Base-by-base conservation (phyloP, 2,113 vertebrate genomes). In the Archocentrus centrarchus region DNA sequence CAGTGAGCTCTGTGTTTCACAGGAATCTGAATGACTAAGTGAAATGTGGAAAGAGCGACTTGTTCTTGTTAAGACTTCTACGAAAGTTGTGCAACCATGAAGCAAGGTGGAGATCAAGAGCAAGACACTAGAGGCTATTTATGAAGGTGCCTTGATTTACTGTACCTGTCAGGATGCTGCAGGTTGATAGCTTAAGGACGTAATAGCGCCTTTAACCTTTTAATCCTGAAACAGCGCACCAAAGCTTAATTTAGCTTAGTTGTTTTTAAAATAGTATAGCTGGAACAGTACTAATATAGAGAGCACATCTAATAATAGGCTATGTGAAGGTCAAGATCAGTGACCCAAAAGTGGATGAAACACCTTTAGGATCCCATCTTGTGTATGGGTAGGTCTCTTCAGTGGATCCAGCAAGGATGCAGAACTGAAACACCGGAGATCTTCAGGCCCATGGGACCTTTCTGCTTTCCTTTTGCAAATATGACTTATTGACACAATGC, bases 11-110 rank as follows among this genome's bases (percentile, higher is more conserved):
- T 1, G 0, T 27, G 27, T 53, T 73, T 73, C 32, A 13, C 27
- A 32, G 20, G 47, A 73, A 73, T 73, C 47, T 50, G 37, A 39
- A 10, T 55, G 27, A n/a, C 17, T 5, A 73, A 53, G 13, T 17
- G 3, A 55, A n/a, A 32, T 30, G 24, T 15, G 20, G 59, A 9
- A 63, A 44, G 4, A 82, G 60, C 24, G 4, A 2, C 18, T 32
- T 70, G 22, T 68, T 70, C 61, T 17, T 50, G 41, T 66, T 55
- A n/a, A 73, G 22, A 61, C 44, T 77, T 89, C 80, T 39, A 4
- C 15, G 76, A 86, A 88, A 68, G 64, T 92, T 92, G 87, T 87
- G 86, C 85, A 90, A 92, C 79, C 6, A 17, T 30, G 20, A 55
- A 41, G 47, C 20, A 77, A 60, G 37, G 35, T 27, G 32, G 27